Conservation (phyloP, 2,888 invertebrate genomes). For the Pristionchus exspectatus region DNA sequence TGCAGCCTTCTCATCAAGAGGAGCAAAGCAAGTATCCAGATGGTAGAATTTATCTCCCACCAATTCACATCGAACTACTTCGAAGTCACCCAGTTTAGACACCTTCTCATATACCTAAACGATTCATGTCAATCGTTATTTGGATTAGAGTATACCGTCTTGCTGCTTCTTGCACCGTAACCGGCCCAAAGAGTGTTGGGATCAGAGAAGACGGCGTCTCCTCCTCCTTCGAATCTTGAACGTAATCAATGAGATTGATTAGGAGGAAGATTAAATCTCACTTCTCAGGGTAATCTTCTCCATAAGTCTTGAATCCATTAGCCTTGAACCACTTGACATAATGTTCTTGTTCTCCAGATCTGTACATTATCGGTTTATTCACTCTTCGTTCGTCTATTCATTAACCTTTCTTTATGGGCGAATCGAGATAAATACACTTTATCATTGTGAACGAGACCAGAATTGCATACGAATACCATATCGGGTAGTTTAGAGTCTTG, state of each 20-base stretch:
- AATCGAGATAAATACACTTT: slow-evolving; percentile 77
- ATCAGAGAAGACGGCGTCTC: slow-evolving; percentile 78
- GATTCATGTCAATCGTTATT: background rate
- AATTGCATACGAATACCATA: slow-evolving; percentile 79
- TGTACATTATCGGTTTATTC: slow-evolving; percentile 48
- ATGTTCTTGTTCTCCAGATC: slow-evolving; percentile 75
- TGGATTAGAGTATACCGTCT: slow-evolving; percentile 61
- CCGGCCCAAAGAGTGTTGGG: slow-evolving; percentile 77
- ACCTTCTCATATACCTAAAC: slow-evolving; percentile 73
- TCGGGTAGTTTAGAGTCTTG: slow-evolving; percentile 76
- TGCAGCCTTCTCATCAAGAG: slow-evolving; percentile 73
- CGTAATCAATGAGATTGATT: background rate
- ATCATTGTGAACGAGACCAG: slow-evolving; percentile 74
- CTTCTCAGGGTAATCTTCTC: slow-evolving; percentile 73
- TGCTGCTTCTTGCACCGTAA: slow-evolving; percentile 73
- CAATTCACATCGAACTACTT: slow-evolving; percentile 75
- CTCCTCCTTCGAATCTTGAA: slow-evolving; percentile 75
- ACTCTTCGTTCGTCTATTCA: background rate
- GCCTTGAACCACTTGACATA: slow-evolving; percentile 77
- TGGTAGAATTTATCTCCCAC: slow-evolving; percentile 76
- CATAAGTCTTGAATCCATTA: slow-evolving; percentile 71
- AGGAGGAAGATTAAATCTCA: background rate
- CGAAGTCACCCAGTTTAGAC: slow-evolving; percentile 71
- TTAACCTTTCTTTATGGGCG: slow-evolving; percentile 74
- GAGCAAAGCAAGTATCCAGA: slow-evolving; percentile 78